Conservation (phyloP, 1,140 invertebrate genomes). For the Rhysida immarginata region DNA sequence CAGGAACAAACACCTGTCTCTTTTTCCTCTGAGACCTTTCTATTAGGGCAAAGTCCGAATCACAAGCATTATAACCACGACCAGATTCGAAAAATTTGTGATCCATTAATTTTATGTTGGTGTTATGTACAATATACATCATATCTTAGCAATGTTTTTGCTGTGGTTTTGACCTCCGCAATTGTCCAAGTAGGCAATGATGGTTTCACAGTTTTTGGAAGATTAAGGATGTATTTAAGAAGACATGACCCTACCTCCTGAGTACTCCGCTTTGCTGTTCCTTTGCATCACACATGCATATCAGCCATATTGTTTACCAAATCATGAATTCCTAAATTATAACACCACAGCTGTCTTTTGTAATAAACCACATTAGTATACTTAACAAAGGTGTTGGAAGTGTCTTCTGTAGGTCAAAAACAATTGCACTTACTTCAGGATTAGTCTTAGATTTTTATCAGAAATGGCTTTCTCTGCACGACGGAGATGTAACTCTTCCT, state of each 20-base stretch:
- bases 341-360: slow-evolving; percentile 3
- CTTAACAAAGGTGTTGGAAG: slow-evolving; percentile 7
- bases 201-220: not conserved
- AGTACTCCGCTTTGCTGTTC: not conserved
- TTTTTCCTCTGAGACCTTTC: slow-evolving; percentile 3
- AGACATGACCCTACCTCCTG: slow-evolving; percentile 8
- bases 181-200: slow-evolving; percentile 7
- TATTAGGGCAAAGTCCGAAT: slow-evolving; percentile 10
- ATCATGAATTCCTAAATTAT: slow-evolving; percentile 10
- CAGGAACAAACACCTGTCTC: not conserved
- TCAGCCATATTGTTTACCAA: not conserved
- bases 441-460: too few relatives aligned
- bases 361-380: slow-evolving; percentile 9
- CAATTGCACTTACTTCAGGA: too few relatives aligned
- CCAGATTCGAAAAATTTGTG: slow-evolving; percentile 18
- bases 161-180: slow-evolving; percentile 10
- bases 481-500: too few relatives aligned
- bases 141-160: slow-evolving; percentile 10
- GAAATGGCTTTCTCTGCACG: too few relatives aligned
- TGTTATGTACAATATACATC: slow-evolving; percentile 10
- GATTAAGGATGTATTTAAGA: slow-evolving; percentile 7
- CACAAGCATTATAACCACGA: slow-evolving; percentile 16
- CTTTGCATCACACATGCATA: slow-evolving; percentile 5
- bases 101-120: slow-evolving; percentile 14
- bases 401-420: slow-evolving; percentile 11